Conservation (phyloP, 2,888 invertebrate species). For the Selenia dentaria region DNA sequence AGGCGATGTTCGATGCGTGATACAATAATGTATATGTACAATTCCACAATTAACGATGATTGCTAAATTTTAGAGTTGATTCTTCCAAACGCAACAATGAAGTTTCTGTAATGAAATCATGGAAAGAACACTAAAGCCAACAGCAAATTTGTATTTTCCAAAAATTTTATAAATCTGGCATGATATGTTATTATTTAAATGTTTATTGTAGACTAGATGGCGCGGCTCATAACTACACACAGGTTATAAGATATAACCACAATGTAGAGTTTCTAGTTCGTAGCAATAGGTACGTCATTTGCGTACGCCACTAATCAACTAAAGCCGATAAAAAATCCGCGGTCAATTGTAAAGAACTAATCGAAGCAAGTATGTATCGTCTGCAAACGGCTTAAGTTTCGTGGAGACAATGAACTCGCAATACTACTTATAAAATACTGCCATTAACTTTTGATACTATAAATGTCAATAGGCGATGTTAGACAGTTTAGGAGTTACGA, state of each 20-base stretch:
- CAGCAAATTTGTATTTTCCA: no score
- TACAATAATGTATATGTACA: constrained; percentile 37
- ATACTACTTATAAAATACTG: constrained; percentile 6
- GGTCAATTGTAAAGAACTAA: no score
- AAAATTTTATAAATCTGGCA: no score
- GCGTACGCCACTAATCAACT: neutral
- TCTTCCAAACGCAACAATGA: neutral
- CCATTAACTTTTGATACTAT: constrained; percentile 14
- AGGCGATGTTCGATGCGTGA: constrained; percentile 39
- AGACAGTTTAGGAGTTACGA: constrained; percentile 48
- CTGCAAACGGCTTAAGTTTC: no score
- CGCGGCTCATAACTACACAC: neutral
- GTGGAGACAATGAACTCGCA: constrained; percentile 8
- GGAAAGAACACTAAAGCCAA: no score
- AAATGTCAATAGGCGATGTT: constrained; percentile 15
- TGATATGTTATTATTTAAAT: no score
- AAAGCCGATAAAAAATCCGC: no score
- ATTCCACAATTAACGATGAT: constrained; percentile 27
- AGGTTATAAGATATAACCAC: neutral
- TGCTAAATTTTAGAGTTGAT: neutral
- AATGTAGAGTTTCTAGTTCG: neutral
- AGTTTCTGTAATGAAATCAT: neutral
- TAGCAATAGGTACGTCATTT: neutral
- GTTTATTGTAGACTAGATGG: no score
- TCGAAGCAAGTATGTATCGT: no score